phyloP scores from a whole-genome alignment of 2,113 vertebrate genomes.

The Heptranchias perlo region DNA sequence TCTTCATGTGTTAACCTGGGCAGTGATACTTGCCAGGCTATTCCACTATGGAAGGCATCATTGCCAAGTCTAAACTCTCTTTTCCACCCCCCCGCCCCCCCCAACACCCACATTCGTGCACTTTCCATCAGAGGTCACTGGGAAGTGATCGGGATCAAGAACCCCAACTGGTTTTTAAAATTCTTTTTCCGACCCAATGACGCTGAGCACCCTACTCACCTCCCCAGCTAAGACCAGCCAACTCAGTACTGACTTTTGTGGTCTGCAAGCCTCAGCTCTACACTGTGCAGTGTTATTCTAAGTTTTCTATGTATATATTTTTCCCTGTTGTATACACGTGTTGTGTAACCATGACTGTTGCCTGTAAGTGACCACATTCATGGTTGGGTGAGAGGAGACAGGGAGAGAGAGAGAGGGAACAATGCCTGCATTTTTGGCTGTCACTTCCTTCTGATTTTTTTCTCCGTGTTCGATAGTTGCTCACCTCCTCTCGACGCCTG shows the following conservation, averaged over 20 bases:
- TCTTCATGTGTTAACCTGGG: neutral
- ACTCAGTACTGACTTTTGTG: neutral
- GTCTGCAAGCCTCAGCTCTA: neutral
- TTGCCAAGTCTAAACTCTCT: neutral
- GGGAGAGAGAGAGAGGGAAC: neutral
- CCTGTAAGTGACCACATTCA: neutral
- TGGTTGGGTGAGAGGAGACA: neutral
- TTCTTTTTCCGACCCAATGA: neutral
- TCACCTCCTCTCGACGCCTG: neutral
- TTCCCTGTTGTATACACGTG: neutral
- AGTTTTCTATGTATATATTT: neutral
- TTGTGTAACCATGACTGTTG: neutral
- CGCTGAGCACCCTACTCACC: neutral
- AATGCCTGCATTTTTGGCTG: neutral
- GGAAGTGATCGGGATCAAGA: neutral
- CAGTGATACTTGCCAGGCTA: too few species aligned
- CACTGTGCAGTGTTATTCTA: neutral
- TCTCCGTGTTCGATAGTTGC: neutral
- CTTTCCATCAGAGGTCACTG: neutral
- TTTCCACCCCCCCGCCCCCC: too few species aligned
- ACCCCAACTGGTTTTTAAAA: neutral
- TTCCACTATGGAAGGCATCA: neutral
- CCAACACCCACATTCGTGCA: too few species aligned
- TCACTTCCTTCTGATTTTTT: neutral
- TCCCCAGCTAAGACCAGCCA: neutral